Evolutionary conservation across 2,113 vertebrate genomes (phyloP), one percentile per base, ranked within the genome.

Genomic region (Hippolais icterina): DNA sequence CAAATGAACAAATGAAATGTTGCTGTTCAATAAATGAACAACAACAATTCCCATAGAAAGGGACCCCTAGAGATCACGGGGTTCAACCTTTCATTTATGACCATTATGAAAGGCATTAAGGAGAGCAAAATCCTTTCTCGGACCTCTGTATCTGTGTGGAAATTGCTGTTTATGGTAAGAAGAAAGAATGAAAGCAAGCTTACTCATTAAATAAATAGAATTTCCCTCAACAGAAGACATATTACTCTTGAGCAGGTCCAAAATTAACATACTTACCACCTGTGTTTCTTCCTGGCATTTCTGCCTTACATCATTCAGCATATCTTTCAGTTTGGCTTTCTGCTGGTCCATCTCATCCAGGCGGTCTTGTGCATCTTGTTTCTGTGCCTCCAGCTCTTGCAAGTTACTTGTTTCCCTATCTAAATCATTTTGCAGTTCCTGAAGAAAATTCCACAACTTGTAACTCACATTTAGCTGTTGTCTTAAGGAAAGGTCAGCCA

Each of bases 291-390:
- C 99, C 95, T 99, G 99, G 96, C 99, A 99, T 65, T 99, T 99
- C 71, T 99, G 98, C 87, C 98, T 96, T 3, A 99, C 99, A 11
- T 99, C 99, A 3, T 96, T 98, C 69, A 99, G 98, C 99, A 99
- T 99, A 96, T 99, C 99, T 44, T 99, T 98, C 60, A 99, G 97
- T 81, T 99, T 99, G 83, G 98, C 98, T 94, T 99, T 99, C 97
- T 99, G 99, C 96, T 99, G 99, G 93, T 99, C 99, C 99, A 99
- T 99, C 96, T 99, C 99, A 5, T 99, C 99, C 81, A 99, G 97
- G 4, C 99, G 98, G 71, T 99, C 99, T 71, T 99, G 99, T 6
- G 99, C 99, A 20, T 99, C 99, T 93, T 99, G 99, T 79, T 99
- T 99, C 95, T 99, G 99, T 47, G 99, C 98, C 94, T 99, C 99